These are phyloP conservation scores for Ptilodon capucinus DNA, from an alignment of 2,888 invertebrate species.

Conservation along the genomic window DNA sequence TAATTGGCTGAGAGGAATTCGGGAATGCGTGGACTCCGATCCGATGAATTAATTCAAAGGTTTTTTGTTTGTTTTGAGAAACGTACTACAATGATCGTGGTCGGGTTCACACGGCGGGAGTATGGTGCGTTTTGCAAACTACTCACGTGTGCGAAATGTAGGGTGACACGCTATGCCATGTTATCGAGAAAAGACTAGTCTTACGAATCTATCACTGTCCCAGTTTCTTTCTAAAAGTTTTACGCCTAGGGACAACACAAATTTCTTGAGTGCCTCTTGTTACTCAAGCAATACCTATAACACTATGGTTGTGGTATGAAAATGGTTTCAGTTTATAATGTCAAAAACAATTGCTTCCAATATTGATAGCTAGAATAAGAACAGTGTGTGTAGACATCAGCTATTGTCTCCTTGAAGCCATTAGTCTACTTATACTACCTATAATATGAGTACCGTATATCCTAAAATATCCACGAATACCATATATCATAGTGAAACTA, in stretches of 20 bases:
- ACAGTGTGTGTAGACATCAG: no score
- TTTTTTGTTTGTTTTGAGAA: conserved; percentile 50
- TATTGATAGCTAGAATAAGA: no score
- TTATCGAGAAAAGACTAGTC: not conserved
- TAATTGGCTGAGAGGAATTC: conserved; percentile 26
- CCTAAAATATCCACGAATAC: not conserved
- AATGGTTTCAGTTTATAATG: no score
- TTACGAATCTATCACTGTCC: no score
- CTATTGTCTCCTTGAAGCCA: no score
- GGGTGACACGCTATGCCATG: conserved; percentile 41
- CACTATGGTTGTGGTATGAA: no score
- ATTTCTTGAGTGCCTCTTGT: no score
- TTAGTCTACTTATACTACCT: no score
- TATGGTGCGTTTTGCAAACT: conserved; percentile 59
- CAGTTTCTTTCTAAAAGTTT: no score
- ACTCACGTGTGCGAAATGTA: conserved; percentile 59
- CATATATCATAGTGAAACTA: conserved; percentile 45
- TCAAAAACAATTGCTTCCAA: no score
- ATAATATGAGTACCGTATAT: not conserved
- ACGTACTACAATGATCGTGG: conserved; percentile 58
- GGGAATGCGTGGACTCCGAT: conserved; percentile 21
- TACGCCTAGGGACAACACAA: no score
- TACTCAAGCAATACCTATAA: no score
- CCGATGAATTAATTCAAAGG: conserved; percentile 38
- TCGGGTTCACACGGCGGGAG: conserved; percentile 66